Conservation (phyloP, 2,888 invertebrate genomes). For the Osmoderma eremita region DNA sequence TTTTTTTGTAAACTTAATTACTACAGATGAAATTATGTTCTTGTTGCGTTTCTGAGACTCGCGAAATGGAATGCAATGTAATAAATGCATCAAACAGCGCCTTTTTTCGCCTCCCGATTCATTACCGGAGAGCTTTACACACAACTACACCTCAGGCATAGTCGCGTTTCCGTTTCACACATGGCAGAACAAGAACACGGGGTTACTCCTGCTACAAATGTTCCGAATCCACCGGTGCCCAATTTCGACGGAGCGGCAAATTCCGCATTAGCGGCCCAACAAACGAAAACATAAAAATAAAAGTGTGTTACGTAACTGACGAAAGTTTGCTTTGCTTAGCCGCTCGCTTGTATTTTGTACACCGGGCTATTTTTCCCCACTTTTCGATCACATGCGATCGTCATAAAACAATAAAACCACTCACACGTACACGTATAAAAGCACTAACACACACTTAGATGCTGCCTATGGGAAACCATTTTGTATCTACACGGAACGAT, state of each 20-base stretch:
- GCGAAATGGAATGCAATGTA: neutral
- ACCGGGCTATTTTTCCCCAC: conserved; percentile 28
- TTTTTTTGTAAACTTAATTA: no score
- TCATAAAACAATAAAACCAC: conserved; percentile 60
- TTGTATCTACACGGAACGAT: neutral
- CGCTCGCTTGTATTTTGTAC: neutral
- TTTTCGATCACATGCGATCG: conserved; percentile 53
- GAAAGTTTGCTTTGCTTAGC: neutral
- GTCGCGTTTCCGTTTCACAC: conserved; percentile 64
- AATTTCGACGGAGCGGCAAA: conserved; percentile 31
- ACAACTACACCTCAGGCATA: conserved; percentile 60
- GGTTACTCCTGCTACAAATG: conserved; percentile 43
- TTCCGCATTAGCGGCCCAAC: neutral
- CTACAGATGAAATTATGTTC: no score
- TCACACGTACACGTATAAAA: conserved; percentile 49
- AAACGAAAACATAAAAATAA: neutral
- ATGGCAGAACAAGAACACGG: conserved; percentile 60
- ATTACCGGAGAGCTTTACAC: conserved; percentile 56
- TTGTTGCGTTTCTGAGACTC: no score
- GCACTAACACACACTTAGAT: neutral
- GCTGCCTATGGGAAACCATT: neutral
- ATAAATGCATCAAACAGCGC: neutral
- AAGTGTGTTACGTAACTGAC: neutral
- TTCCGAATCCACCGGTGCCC: conserved; percentile 21
- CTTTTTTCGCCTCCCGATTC: conserved; percentile 46